Evolutionary conservation across 2,888 invertebrate genomes (phyloP).

Genomic region (Suillia variegata): DNA sequence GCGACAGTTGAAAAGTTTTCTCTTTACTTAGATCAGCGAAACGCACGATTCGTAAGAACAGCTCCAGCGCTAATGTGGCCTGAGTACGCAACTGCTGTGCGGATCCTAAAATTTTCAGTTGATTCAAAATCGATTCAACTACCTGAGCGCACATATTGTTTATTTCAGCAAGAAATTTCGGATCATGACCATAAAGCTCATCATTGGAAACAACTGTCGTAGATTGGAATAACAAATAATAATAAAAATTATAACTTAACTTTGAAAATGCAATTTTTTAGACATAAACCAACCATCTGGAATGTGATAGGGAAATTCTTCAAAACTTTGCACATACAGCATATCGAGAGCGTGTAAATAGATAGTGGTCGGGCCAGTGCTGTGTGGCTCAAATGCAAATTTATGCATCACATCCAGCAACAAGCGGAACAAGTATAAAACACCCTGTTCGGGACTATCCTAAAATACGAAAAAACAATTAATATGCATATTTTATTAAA

Average conservation of each 20-base stretch:
- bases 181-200: conserved; percentile 86
- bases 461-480: conserved; percentile 52
- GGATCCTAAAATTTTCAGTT: conserved; percentile 73
- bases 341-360: conserved; percentile 80
- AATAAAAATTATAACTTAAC: too few relatives aligned
- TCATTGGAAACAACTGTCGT: conserved; percentile 88
- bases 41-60: conserved; percentile 71
- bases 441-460: conserved; percentile 90
- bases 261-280: conserved; percentile 11
- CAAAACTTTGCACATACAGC: conserved; percentile 79
- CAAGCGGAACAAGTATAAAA: conserved; percentile 79
- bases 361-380: conserved; percentile 70
- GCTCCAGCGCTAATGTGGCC: conserved; percentile 74
- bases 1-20: conserved; percentile 70
- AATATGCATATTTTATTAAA: conserved; percentile 32
- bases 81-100: conserved; percentile 72
- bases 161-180: conserved; percentile 81
- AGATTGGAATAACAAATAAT: neutral
- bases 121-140: conserved; percentile 75
- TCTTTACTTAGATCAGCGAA: conserved; percentile 69
- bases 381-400: conserved; percentile 73
- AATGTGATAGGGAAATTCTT: conserved; percentile 84
- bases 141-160: conserved; percentile 78
- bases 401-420: conserved; percentile 81
- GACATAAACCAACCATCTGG: conserved; percentile 66